Percentiles rank a stretch among this genome's conserved stretches.
phyloP scores from a whole-genome alignment of 1,140 invertebrate genomes.

The Ephestia elutella region DNA sequence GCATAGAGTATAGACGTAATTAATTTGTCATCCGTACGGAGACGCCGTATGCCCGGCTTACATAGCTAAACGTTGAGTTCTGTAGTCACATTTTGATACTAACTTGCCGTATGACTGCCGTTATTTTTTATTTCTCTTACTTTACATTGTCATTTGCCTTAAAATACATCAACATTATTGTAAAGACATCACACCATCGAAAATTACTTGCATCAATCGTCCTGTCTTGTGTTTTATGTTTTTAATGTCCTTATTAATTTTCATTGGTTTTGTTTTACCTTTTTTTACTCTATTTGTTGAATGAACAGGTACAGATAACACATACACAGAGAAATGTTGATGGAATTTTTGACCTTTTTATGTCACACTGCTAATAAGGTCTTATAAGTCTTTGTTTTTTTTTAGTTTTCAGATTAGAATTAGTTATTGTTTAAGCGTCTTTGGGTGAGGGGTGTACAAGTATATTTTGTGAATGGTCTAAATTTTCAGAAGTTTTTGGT shows the following conservation, averaged over 20 bases:
- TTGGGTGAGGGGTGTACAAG: neutral
- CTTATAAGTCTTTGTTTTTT: neutral
- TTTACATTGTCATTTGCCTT: slow-evolving; percentile 20
- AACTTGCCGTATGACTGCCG: slow-evolving; percentile 8
- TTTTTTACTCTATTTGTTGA: neutral
- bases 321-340: neutral
- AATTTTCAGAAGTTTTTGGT: neutral
- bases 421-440: neutral
- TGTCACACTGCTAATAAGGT: neutral
- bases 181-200: slow-evolving; percentile 69
- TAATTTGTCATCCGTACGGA: slow-evolving; percentile 1
- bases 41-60: slow-evolving; percentile 23
- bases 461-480: neutral
- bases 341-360: neutral
- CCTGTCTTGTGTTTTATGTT: slow-evolving; percentile 26
- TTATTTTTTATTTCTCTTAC: slow-evolving; percentile 6
- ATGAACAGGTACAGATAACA: slow-evolving; percentile 5
- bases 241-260: slow-evolving; percentile 18
- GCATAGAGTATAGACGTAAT: too few relatives aligned
- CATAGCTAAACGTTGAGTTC: slow-evolving; percentile 20
- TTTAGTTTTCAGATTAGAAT: neutral
- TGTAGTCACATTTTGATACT: slow-evolving; percentile 13
- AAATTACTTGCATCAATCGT: slow-evolving; percentile 58
- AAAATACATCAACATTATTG: slow-evolving; percentile 30
- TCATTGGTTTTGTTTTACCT: slow-evolving; percentile 12